Evolutionary conservation across 2,797 vertebrate genomes (phyloP).

Genomic region (Tauraco hartlaubi): DNA sequence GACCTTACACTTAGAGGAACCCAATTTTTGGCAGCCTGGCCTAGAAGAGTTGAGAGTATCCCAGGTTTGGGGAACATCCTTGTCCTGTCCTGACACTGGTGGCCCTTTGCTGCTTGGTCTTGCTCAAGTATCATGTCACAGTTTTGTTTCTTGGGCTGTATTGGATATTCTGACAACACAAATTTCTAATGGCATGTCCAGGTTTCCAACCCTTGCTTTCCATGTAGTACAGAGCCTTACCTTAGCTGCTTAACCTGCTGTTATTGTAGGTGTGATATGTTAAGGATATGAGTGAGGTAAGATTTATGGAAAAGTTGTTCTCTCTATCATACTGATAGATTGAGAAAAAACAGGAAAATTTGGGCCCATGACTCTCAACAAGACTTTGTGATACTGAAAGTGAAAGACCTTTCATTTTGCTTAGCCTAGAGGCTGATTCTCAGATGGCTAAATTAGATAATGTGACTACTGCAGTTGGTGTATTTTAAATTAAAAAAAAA

Average conservation of each 20-base stretch:
- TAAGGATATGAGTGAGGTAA: not conserved
- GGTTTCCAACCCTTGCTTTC: not conserved
- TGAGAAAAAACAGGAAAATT: not conserved
- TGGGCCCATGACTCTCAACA: not conserved
- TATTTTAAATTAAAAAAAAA: not conserved
- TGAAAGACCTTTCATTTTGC: not conserved
- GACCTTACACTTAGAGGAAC: not conserved
- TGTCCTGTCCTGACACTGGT: not conserved
- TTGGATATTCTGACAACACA: not conserved
- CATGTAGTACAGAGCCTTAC: not conserved
- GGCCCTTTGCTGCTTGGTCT: not conserved
- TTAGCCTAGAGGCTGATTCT: not conserved
- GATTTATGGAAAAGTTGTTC: not conserved
- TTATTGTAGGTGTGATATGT: not conserved
- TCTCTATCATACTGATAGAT: not conserved
- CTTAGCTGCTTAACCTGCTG: not conserved
- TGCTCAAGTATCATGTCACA: not conserved
- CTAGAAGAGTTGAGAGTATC: not conserved
- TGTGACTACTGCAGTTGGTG: rapidly evolving
- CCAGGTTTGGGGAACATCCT: not conserved
- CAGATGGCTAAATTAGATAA: not conserved
- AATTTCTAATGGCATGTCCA: not conserved
- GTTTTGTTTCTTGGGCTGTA: not conserved
- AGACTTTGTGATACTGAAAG: not conserved
- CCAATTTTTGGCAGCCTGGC: not conserved